Evolutionary conservation across 2,113 vertebrate species (phyloP), one percentile per base, ranked within the genome.

Genomic region (Sorex fumeus): DNA sequence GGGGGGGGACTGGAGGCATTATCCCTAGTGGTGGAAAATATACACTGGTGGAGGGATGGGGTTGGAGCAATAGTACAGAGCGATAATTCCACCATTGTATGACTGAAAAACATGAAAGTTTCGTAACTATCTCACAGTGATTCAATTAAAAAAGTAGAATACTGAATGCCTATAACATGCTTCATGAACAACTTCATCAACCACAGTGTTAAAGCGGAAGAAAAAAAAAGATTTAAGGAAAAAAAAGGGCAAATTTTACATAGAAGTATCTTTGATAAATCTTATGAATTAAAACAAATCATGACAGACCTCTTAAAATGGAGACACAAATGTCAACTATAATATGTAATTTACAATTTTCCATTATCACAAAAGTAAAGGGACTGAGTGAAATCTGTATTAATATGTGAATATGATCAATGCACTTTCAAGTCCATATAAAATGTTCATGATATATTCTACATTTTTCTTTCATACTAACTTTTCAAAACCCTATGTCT

Each of bases 361-460:
- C 60, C 71, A 86, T 4, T 79, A 91, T 19, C 27, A 93, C 2
- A 93, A 91, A 85, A 91, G 36, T 78, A 57, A 83, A 40, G 76
- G 43, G 57, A 86, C 69, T 6, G 85, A 50, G 1, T 69, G 64
- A 94, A 83, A 78, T 60, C 47, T 62, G 43, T 64, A 86, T 67
- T 67, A 90, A 34, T 57, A 64, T n/a, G 60, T 47, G 27, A 91
- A 91, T 4, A 13, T 6, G 76, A 50, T n/a, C 78, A 6, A 19
- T 16, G 1, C 11, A 83, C 50, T 82, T 81, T 70, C 6, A 85
- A 28, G 3, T 7, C 40, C 15, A 74, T 6, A 72, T 7, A 79
- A 40, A 40, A 40, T 40, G n/a, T 77, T 13, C 60, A 62, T 16
- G 15, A 78, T 1, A 78, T 1, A 40, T 23, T 88, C 80, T 36